phyloP scores from a whole-genome alignment of 2,888 invertebrate species.

The Sympetrum striolatum region DNA sequence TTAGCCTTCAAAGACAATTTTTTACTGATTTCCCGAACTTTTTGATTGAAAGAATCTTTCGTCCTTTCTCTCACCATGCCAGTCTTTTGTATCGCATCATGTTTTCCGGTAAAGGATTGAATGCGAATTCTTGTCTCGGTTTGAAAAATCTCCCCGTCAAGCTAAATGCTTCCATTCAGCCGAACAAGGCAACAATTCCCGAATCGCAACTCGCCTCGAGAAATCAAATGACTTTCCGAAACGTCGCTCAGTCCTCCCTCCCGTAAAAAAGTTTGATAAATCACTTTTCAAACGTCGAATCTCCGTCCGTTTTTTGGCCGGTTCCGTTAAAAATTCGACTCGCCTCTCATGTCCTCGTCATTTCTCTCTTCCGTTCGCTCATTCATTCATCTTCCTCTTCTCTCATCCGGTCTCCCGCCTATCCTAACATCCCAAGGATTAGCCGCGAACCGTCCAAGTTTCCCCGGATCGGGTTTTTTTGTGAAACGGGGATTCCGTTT shows the following conservation, averaged over 20 bases:
- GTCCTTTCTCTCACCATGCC: no score
- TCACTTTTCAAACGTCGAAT: not conserved
- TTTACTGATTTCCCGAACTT: no score
- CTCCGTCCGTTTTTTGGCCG: not conserved
- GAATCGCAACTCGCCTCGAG: not conserved
- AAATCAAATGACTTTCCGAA: not conserved
- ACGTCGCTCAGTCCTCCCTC: not conserved
- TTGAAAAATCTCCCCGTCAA: not conserved
- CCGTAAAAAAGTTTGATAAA: not conserved
- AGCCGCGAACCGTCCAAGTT: not conserved
- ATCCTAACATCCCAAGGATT: not conserved
- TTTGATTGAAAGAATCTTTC: no score
- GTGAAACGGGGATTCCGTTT: not conserved
- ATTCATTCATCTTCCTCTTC: not conserved
- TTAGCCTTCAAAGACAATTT: no score
- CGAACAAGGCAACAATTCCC: not conserved
- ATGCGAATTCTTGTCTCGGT: no score
- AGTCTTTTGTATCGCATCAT: no score
- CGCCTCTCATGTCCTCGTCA: not conserved
- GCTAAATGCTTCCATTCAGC: not conserved
- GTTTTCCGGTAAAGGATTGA: no score
- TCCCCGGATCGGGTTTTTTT: not conserved
- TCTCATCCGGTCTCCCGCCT: not conserved
- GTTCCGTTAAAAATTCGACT: slow-evolving; percentile 20
- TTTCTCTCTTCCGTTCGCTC: not conserved